phyloP scores from a whole-genome alignment of 2,113 vertebrate genomes.

The Grus americana region DNA sequence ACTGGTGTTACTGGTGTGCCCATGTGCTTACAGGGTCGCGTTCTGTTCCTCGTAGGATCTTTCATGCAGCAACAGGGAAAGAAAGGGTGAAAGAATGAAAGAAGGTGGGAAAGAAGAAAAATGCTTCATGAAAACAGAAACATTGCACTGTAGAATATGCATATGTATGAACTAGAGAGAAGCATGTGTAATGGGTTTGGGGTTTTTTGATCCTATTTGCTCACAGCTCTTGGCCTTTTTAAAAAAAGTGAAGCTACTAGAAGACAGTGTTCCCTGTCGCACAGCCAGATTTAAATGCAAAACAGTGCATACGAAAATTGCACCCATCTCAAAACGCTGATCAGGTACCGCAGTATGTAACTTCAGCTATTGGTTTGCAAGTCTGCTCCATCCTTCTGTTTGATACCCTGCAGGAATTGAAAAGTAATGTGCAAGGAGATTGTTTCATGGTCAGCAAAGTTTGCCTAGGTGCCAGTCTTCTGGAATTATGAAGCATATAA shows the following conservation, averaged over 20 bases:
- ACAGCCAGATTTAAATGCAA: not conserved
- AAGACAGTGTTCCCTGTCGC: not conserved
- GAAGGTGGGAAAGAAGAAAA: not conserved
- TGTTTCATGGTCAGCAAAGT: not conserved
- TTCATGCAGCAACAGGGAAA: not conserved
- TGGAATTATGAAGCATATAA: not conserved
- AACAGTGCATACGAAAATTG: not conserved
- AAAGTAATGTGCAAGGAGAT: accelerated
- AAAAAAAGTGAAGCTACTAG: not conserved
- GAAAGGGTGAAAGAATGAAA: not conserved
- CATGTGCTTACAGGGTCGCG: not conserved
- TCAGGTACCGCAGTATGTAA: not conserved
- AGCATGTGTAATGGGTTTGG: accelerated
- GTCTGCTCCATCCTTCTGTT: not conserved
- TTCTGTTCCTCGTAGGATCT: not conserved
- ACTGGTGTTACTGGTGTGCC: not conserved
- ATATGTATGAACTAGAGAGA: not conserved
- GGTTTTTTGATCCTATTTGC: not conserved
- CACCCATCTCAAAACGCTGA: accelerated
- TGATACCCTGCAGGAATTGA: not conserved
- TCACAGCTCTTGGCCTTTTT: not conserved
- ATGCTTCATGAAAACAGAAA: not conserved
- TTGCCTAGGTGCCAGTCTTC: accelerated
- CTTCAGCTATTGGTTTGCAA: not conserved
- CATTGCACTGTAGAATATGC: not conserved